Conservation (phyloP, 2,113 vertebrate genomes). For the Aramus guarauna region DNA sequence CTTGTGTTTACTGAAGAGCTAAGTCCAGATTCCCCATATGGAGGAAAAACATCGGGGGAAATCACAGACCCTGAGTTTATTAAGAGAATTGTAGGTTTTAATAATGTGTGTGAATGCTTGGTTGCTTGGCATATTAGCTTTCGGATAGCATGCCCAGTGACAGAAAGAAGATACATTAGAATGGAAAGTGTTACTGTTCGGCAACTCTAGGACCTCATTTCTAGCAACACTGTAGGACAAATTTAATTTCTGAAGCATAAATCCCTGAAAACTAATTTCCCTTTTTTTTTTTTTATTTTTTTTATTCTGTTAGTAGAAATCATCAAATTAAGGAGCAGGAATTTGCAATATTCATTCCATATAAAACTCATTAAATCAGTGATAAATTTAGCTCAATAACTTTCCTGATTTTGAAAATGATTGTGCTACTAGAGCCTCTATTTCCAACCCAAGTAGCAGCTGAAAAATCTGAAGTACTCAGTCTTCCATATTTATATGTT, state of each 20-base stretch:
- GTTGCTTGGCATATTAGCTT: background rate
- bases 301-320: background rate
- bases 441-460: conserved; percentile 29
- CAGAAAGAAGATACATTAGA: background rate
- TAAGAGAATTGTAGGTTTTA: background rate
- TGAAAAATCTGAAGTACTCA: conserved; percentile 32
- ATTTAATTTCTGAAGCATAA: background rate
- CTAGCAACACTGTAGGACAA: background rate
- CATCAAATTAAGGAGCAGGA: background rate
- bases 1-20: background rate
- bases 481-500: conserved; percentile 12
- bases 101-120: background rate
- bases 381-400: conserved; percentile 8
- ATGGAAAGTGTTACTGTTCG: background rate
- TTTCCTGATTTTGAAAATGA: background rate
- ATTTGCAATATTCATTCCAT: background rate
- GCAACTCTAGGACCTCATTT: background rate
- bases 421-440: background rate
- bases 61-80: background rate
- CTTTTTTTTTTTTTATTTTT: background rate
- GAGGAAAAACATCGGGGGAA: background rate
- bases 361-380: background rate
- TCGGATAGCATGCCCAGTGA: background rate
- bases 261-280: background rate
- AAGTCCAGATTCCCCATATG: background rate